Evolutionary conservation across 2,888 invertebrate genomes (phyloP).

Genomic region (Trissolcus brochymenae): DNA sequence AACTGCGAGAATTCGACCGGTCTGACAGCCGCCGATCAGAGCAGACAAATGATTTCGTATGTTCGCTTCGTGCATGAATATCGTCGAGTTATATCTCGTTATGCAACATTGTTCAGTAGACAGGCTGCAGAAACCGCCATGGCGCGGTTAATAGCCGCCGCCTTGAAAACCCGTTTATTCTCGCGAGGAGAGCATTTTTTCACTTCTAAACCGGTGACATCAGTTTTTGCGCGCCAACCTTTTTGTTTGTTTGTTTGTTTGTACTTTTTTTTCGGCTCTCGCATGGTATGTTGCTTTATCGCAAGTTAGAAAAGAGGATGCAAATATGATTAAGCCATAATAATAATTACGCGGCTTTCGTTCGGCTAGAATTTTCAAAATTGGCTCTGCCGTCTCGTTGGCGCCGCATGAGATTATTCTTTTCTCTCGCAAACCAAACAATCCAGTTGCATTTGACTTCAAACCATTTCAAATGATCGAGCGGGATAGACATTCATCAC

Average conservation of each 20-base stretch:
- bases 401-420: no score
- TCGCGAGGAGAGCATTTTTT: constrained; percentile 4
- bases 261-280: not conserved
- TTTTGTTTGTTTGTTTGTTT: not conserved
- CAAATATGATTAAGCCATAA: not conserved
- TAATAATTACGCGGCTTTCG: no score
- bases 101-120: constrained; percentile 47
- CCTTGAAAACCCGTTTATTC: constrained; percentile 46
- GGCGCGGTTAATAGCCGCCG: constrained; percentile 30
- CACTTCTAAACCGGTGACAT: no score
- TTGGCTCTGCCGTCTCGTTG: no score
- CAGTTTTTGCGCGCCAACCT: not conserved
- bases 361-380: no score
- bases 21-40: constrained; percentile 62
- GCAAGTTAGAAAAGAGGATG: constrained; percentile 3
- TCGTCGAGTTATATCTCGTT: constrained; percentile 50
- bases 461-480: no score
- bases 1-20: constrained; percentile 42
- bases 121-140: constrained; percentile 33
- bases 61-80: constrained; percentile 42
- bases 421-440: no score
- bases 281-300: constrained; percentile 20
- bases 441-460: no score
- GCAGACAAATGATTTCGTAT: constrained; percentile 65
- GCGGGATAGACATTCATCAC: constrained; percentile 6